Percentiles rank a stretch among this genome's conserved stretches.
These are phyloP conservation scores for Tinea pellionella DNA, from an alignment of 2,888 invertebrate genomes.

Conservation along the genomic window DNA sequence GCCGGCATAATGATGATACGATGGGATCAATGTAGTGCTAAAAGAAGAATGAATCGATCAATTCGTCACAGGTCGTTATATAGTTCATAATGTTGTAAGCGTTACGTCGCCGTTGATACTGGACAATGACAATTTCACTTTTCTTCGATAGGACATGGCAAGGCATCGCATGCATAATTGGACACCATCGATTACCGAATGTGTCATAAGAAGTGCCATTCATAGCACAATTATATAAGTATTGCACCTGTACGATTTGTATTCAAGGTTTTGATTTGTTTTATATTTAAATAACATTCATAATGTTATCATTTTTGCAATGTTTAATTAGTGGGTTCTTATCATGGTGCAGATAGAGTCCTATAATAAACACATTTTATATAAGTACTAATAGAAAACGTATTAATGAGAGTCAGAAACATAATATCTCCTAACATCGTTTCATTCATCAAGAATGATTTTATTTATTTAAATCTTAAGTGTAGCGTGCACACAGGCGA, in stretches of 20 bases:
- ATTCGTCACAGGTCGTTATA: slow-evolving; percentile 56
- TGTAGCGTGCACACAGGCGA: too few relatives aligned
- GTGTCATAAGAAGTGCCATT: slow-evolving; percentile 38
- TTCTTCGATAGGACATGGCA: slow-evolving; percentile 53
- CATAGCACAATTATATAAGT: slow-evolving; percentile 49
- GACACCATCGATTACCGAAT: slow-evolving; percentile 48
- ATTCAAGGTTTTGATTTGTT: not conserved
- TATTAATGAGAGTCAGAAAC: too few relatives aligned
- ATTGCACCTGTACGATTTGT: slow-evolving; percentile 14
- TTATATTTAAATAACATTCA: not conserved
- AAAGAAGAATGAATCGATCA: slow-evolving; percentile 46
- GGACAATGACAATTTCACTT: slow-evolving; percentile 55
- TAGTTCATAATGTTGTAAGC: slow-evolving; percentile 67
- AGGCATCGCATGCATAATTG: slow-evolving; percentile 42
- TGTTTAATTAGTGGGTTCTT: too few relatives aligned
- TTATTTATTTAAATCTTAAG: too few relatives aligned
- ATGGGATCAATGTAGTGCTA: slow-evolving; percentile 49
- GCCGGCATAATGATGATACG: slow-evolving; percentile 19
- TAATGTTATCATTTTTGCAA: too few relatives aligned
- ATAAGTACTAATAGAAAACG: too few relatives aligned
- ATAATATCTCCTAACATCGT: too few relatives aligned
- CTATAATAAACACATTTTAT: too few relatives aligned
- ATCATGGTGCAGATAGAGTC: too few relatives aligned
- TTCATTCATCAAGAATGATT: too few relatives aligned
- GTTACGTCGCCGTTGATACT: slow-evolving; percentile 51